phyloP scores from a whole-genome alignment of 2,113 vertebrate genomes.

The Psephotus haematonotus region DNA sequence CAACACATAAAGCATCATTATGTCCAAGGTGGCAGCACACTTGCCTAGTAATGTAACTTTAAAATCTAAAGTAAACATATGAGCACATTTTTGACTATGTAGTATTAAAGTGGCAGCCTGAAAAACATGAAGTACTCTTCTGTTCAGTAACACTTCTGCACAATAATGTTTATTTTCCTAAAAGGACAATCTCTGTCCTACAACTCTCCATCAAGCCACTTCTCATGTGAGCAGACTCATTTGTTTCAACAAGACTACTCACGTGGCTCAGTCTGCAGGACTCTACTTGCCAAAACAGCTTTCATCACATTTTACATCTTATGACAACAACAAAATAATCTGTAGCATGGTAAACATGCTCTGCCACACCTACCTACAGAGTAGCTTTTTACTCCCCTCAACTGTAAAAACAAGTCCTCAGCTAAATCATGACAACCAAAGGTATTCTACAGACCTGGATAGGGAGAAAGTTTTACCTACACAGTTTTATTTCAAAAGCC shows the following conservation, averaged over 20 bases:
- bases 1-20: not conserved
- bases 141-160: not conserved
- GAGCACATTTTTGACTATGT: not conserved
- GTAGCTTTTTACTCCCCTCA: not conserved
- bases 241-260: not conserved
- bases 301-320: not conserved
- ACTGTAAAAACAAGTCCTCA: not conserved
- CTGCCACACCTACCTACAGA: not conserved
- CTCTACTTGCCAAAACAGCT: not conserved
- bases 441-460: not conserved
- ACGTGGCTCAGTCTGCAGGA: not conserved
- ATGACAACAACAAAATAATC: not conserved
- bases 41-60: not conserved
- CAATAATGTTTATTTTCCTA: not conserved
- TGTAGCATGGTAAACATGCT: not conserved
- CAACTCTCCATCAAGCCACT: not conserved
- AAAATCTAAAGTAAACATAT: not conserved
- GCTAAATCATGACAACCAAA: not conserved
- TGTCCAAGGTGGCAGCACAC: not conserved
- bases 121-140: not conserved
- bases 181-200: not conserved
- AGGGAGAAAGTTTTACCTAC: not conserved
- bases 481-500: not conserved
- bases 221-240: not conserved
- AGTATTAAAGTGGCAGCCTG: not conserved